phyloP scores from a whole-genome alignment of 2,797 vertebrate genomes.

The Hippopotamyrus pictus region DNA sequence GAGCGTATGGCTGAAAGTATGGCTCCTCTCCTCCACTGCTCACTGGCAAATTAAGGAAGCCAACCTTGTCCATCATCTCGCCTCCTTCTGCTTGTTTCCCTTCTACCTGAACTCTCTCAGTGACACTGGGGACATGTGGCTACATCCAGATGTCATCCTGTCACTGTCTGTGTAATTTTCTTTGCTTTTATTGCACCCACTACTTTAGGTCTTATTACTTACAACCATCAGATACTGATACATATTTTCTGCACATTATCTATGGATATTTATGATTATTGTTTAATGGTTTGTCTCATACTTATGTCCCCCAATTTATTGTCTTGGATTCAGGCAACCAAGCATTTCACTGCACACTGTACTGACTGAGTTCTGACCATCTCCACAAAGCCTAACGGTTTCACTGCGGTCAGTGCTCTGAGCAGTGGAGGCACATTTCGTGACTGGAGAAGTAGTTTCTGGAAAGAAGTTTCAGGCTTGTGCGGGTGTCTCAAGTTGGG shows the following conservation, averaged over 20 bases:
- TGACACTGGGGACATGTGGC: neutral
- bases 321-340: neutral
- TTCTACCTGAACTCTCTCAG: neutral
- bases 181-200: neutral
- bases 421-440: neutral
- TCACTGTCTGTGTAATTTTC: neutral
- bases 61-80: neutral
- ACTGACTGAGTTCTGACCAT: neutral
- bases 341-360: neutral
- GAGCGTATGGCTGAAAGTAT: neutral
- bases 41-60: neutral
- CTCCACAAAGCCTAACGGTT: neutral
- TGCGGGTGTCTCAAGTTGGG: neutral
- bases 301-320: neutral
- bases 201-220: neutral
- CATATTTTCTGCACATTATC: neutral
- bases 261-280: neutral
- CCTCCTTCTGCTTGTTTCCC: neutral
- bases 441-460: neutral
- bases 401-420: neutral
- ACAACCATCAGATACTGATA: neutral
- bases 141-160: neutral
- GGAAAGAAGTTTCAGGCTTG: neutral
- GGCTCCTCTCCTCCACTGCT: neutral
- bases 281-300: neutral